A percentile compares a stretch with the other conserved stretches of the same genome.
Evolutionary conservation across 2,888 invertebrate species (phyloP).

Genomic region (Dendrolimus pini): DNA sequence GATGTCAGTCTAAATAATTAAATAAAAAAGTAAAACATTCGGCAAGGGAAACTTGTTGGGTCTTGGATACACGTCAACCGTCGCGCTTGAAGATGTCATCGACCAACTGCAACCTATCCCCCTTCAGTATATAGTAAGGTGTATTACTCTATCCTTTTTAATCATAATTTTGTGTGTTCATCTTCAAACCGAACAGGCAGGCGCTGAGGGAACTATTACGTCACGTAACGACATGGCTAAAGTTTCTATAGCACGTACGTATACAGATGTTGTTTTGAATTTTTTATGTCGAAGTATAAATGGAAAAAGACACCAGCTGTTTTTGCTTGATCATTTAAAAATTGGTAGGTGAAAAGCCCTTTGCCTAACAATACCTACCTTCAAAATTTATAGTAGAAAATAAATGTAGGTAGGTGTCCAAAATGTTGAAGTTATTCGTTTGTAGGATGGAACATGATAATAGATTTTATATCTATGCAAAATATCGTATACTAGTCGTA

Average conservation of each 20-base stretch:
- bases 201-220: slow-evolving; percentile 53
- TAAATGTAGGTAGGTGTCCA: no score
- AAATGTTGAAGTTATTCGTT: no score
- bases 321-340: slow-evolving; percentile 6
- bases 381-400: no score
- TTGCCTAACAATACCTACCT: background rate
- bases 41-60: slow-evolving; percentile 43
- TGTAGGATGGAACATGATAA: no score
- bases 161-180: slow-evolving; percentile 42
- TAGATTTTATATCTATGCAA: no score
- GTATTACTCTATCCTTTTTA: slow-evolving; percentile 52
- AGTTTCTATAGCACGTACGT: slow-evolving; percentile 36
- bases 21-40: slow-evolving; percentile 5
- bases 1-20: slow-evolving; percentile 1
- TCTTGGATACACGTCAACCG: slow-evolving; percentile 52
- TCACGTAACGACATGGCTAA: slow-evolving; percentile 42
- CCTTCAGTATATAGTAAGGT: slow-evolving; percentile 58
- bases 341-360: slow-evolving; percentile 17
- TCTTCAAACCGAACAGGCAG: slow-evolving; percentile 52
- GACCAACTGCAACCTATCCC: slow-evolving; percentile 58
- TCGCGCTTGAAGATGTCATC: slow-evolving; percentile 61
- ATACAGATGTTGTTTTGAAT: slow-evolving; percentile 40
- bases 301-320: slow-evolving; percentile 26
- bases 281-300: slow-evolving; percentile 32
- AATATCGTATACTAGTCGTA: no score